phyloP scores from a whole-genome alignment of 2,797 vertebrate species.

The Chiroxiphia lanceolata region DNA sequence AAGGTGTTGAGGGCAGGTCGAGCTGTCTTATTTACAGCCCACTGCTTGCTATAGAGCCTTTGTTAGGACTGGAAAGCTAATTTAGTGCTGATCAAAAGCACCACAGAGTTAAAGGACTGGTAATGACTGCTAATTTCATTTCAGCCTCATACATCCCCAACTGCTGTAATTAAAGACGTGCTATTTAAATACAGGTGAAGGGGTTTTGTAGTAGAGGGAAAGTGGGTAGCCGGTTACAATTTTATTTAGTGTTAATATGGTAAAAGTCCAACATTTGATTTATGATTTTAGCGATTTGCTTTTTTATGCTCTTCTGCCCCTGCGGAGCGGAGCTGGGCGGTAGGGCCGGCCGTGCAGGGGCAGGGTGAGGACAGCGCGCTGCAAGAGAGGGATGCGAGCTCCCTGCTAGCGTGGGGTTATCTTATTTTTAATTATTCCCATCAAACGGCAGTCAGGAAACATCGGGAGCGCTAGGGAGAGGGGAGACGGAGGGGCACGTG shows the following conservation, averaged over 20 bases:
- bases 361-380: background rate
- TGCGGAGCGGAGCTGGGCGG: background rate
- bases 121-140: constrained; percentile 89
- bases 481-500: constrained; percentile 50
- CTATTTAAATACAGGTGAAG: constrained; percentile 86
- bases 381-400: background rate
- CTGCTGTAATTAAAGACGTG: constrained; percentile 84
- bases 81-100: constrained; percentile 87
- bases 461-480: constrained; percentile 36
- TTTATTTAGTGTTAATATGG: constrained; percentile 66
- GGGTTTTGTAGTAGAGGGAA: constrained; percentile 54
- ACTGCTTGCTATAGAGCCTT: constrained; percentile 82
- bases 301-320: constrained; percentile 31
- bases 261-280: constrained; percentile 23
- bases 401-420: background rate
- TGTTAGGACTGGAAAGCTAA: constrained; percentile 85
- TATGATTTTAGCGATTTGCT: background rate
- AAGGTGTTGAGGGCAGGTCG: constrained; percentile 84
- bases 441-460: constrained; percentile 33
- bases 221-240: constrained; percentile 64
- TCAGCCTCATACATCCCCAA: constrained; percentile 81
- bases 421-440: constrained; percentile 61
- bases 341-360: background rate
- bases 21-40: constrained; percentile 84
- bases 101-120: constrained; percentile 84